These are phyloP conservation scores for Auanema sp. DNA, from an alignment of 2,888 invertebrate genomes.

Conservation along the genomic window DNA sequence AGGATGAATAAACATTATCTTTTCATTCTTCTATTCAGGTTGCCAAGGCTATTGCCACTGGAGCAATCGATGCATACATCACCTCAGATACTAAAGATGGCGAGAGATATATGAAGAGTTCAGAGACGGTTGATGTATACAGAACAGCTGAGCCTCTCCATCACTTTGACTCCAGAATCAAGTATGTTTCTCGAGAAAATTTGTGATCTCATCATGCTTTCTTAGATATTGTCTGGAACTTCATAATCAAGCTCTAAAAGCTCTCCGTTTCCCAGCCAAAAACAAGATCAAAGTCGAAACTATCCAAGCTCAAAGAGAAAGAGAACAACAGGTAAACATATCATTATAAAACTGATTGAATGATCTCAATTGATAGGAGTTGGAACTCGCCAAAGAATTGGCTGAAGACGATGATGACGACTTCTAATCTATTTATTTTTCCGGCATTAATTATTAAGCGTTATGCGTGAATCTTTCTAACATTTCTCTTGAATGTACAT, in stretches of 20 bases:
- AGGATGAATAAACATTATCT: neutral
- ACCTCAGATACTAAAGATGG: conserved; percentile 81
- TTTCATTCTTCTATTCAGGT: conserved; percentile 28
- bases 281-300: conserved; percentile 92
- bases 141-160: conserved; percentile 75
- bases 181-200: conserved; percentile 12
- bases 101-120: conserved; percentile 83
- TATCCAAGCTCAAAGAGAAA: conserved; percentile 57
- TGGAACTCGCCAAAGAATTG: conserved; percentile 99
- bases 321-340: conserved; percentile 46
- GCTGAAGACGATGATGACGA: conserved; percentile 89
- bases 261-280: conserved; percentile 98
- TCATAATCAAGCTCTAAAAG: conserved; percentile 95
- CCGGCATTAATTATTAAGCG: no score
- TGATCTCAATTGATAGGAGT: conserved; percentile 72
- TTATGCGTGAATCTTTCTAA: no score
- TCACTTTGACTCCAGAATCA: conserved; percentile 76
- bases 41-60: conserved; percentile 79
- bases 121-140: conserved; percentile 89
- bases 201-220: neutral
- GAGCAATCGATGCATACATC: conserved; percentile 94
- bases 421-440: conserved; percentile 30
- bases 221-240: conserved; percentile 85
- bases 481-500: no score
- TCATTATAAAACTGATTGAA: neutral